A percentile compares a stretch with the other conserved stretches of the same genome.
Evolutionary conservation across 2,888 invertebrate genomes (phyloP).

Genomic region (Leptogaster cylindrica): DNA sequence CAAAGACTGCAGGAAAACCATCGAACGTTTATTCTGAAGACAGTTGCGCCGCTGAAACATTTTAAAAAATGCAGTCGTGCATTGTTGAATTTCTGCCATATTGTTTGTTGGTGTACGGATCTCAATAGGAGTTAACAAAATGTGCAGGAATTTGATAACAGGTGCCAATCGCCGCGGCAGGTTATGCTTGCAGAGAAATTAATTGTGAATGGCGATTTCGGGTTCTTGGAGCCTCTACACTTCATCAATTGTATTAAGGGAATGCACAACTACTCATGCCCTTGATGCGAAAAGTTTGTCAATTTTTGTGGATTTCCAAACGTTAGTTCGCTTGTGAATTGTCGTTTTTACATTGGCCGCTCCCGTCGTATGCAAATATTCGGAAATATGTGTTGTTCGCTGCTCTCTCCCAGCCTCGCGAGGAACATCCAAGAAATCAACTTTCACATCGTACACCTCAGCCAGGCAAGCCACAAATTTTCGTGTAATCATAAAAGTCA

Average conservation of each 20-base stretch:
- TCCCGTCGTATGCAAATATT: slow-evolving; percentile 7
- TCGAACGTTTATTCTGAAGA: too few relatives aligned
- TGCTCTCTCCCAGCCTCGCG: not conserved
- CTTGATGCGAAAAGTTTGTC: too few relatives aligned
- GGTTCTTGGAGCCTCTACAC: too few relatives aligned
- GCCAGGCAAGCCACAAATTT: slow-evolving; percentile 30
- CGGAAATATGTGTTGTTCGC: not conserved
- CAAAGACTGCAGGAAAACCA: too few relatives aligned
- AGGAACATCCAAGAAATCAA: slow-evolving; percentile 12
- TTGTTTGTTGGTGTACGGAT: not conserved
- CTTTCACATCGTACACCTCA: slow-evolving; percentile 14
- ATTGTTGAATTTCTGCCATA: not conserved
- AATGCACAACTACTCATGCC: too few relatives aligned
- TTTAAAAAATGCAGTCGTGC: not conserved
- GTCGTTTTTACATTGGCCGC: not conserved
- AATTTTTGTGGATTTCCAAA: too few relatives aligned
- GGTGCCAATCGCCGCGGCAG: slow-evolving; percentile 28
- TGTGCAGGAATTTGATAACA: slow-evolving; percentile 7
- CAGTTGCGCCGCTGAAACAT: too few relatives aligned
- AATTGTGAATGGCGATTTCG: too few relatives aligned
- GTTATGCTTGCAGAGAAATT: too few relatives aligned
- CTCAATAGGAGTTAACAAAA: not conserved
- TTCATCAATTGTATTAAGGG: too few relatives aligned
- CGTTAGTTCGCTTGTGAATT: not conserved
- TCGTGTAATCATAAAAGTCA: slow-evolving; percentile 26